These are phyloP conservation scores for Limnephilus marmoratus DNA, from an alignment of 2,888 invertebrate species.

Conservation along the genomic window DNA sequence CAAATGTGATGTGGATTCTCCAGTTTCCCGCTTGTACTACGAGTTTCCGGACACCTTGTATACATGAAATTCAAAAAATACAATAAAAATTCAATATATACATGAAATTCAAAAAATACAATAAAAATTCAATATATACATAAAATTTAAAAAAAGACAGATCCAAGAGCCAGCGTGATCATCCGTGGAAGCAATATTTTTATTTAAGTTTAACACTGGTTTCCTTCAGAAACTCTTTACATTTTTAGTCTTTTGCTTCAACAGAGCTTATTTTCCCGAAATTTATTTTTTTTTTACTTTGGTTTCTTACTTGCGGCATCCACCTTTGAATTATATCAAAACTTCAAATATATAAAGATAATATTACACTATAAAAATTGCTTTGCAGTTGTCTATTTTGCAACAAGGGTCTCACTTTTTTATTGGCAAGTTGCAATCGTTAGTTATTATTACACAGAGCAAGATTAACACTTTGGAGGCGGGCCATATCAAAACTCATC, in stretches of 20 bases:
- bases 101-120: neutral
- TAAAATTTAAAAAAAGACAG: neutral
- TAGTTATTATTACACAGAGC: neutral
- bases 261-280: too few species aligned
- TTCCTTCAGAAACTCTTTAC: neutral
- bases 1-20: too few species aligned
- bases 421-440: neutral
- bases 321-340: neutral
- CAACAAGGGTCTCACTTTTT: neutral
- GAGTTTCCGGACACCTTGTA: too few species aligned
- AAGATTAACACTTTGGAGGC: neutral
- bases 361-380: neutral
- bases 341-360: neutral
- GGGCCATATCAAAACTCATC: too few species aligned
- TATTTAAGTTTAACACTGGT: neutral
- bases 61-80: neutral
- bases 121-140: neutral
- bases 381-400: neutral
- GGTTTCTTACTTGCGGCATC: neutral
- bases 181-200: neutral
- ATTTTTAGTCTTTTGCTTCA: neutral
- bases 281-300: neutral
- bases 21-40: too few species aligned
- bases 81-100: neutral
- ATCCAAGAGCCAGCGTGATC: neutral